phyloP scores from a whole-genome alignment of 2,797 vertebrate species.

The Dicrostonyx torquatus region DNA sequence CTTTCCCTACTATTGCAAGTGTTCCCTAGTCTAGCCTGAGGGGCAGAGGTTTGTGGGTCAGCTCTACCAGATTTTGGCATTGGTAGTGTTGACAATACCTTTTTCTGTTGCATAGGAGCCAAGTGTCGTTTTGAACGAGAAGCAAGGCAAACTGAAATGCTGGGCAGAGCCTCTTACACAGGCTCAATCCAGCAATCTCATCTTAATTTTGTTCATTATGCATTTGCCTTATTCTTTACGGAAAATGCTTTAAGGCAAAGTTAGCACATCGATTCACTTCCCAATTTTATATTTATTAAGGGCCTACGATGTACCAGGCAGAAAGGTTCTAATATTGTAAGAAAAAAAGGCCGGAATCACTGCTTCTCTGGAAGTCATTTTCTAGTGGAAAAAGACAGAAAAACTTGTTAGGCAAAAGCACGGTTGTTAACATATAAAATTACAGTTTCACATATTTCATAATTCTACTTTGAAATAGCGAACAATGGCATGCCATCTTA shows the following conservation, averaged over 20 bases:
- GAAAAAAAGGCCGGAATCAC: not conserved
- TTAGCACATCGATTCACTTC: constrained; percentile 5
- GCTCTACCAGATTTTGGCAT: not conserved
- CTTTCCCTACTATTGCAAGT: not conserved
- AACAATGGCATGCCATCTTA: constrained; percentile 12
- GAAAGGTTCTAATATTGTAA: not conserved
- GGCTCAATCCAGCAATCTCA: not conserved
- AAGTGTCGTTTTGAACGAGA: not conserved
- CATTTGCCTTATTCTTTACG: constrained; percentile 14
- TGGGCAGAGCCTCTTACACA: not conserved
- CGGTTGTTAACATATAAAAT: constrained; percentile 35
- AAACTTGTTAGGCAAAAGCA: not conserved
- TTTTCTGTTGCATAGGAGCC: not conserved
- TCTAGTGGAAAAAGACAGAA: not conserved
- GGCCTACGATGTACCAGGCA: not conserved
- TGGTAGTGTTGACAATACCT: not conserved
- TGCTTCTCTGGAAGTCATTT: not conserved
- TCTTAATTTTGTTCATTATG: not conserved
- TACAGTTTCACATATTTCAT: constrained; percentile 24
- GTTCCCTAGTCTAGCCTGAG: not conserved
- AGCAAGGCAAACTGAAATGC: constrained; percentile 17
- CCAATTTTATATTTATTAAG: not conserved
- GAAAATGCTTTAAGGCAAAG: constrained; percentile 1
- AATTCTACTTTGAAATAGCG: constrained; percentile 44
- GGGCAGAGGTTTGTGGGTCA: not conserved